Base-by-base conservation (phyloP, 2,888 invertebrate species). In the Xestia sexstrigata region DNA sequence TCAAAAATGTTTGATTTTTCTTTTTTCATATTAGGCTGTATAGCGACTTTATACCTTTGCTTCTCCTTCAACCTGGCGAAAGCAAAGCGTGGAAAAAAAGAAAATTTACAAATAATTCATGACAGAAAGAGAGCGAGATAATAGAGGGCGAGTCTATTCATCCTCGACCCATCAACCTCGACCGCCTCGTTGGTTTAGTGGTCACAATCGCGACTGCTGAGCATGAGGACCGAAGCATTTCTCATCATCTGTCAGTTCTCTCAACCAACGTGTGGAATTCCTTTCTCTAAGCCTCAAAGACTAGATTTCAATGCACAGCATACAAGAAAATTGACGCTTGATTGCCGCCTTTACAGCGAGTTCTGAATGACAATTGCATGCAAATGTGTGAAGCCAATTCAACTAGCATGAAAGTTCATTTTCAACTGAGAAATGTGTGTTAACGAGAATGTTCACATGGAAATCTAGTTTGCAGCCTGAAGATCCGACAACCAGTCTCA, bases 311-410 rank as follows among this genome's bases (percentile, higher is more conserved):
- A 76, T 78, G 66, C 66, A 58, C 15, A 47, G 6, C 62, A 26
- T 26, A 23, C 55, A 76, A 39, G 66, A 78, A 76, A 76, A 66
- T 76, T 76, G 78, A 39, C 45, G 23, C 78, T 39, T 66, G 52
- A 65, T 65, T 78, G 78, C 79, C 4, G 45, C 23, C 35, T 78
- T 66, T 66, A 78, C 26, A 45, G 23, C 9, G 39, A 23, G 45
- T n/a, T 76, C 55, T 26, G 67, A 17, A 66, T 55, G 78, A 66
- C 39, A 58, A 66, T 66, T 55, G 35, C 55, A 78, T 78, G 76
- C 45, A 78, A 78, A 76, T 76, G 42, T 1, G 7, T 39, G 45
- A 66, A 65, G 35, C 55, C 55, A 39, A 58, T 47, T 78, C 45
- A 35, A 39, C 55, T 66, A 9, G 45, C 6, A 7, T 13, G 55